Percentiles rank a stretch among this genome's conserved stretches.
These are phyloP conservation scores for Montipora capitata DNA, from an alignment of 92 coral and sea anemone genomes.

Conservation along the genomic window DNA sequence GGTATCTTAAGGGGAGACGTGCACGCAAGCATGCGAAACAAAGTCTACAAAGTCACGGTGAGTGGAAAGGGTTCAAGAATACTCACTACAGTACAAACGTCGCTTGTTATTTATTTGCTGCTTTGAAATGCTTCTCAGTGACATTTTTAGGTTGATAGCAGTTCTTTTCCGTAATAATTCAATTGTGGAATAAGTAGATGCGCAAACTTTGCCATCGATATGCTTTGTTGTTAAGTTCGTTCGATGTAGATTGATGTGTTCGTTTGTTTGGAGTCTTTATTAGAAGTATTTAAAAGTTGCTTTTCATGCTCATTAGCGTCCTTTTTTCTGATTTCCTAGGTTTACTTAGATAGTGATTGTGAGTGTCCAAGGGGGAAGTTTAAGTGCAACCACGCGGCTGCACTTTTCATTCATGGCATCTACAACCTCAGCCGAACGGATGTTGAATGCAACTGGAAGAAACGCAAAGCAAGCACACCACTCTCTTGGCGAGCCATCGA, in stretches of 20 bases:
- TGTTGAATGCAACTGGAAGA: conserved; percentile 28
- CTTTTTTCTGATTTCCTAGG: conserved; percentile 16
- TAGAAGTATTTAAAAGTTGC: neutral
- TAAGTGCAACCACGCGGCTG: conserved; percentile 27
- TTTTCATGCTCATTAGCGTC: neutral
- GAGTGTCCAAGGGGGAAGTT: conserved; percentile 16
- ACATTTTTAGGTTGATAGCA: neutral
- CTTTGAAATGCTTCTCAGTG: conserved; percentile 32
- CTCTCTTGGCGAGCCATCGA: conserved; percentile 10
- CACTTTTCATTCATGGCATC: conserved; percentile 24
- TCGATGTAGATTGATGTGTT: neutral
- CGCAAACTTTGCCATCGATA: conserved; percentile 5
- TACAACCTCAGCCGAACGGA: conserved; percentile 16
- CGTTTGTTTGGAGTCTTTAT: neutral
- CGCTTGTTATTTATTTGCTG: conserved; percentile 24
- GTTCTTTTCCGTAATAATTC: conserved; percentile 15
- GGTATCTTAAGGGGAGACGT: conserved; percentile 34
- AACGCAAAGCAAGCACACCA: conserved; percentile 18
- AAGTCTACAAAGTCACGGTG: conserved; percentile 56
- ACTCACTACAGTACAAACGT: neutral
- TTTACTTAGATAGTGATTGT: conserved; percentile 9
- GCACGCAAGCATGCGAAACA: conserved; percentile 44
- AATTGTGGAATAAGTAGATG: conserved; percentile 12
- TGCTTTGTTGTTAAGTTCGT: conserved; percentile 3
- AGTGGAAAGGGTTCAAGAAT: neutral